phyloP scores from a whole-genome alignment of 2,113 vertebrate species.

The Pithys albifrons region DNA sequence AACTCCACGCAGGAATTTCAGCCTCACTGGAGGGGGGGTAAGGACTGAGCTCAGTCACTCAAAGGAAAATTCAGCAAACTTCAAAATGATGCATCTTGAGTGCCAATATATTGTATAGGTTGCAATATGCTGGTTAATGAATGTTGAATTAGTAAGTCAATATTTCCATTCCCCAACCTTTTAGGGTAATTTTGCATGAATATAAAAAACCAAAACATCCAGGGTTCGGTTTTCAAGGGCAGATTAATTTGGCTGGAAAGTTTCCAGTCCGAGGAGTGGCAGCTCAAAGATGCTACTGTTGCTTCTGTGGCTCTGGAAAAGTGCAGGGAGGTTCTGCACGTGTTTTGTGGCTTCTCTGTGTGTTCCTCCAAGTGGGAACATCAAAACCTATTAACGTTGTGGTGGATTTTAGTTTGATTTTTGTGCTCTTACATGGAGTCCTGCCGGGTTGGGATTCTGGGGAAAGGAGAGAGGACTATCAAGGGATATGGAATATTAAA shows the following conservation, averaged over 20 bases:
- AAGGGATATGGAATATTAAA: rapidly evolving
- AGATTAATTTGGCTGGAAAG: not conserved
- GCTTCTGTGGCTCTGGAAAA: not conserved
- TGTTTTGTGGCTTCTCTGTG: not conserved
- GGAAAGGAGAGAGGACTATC: not conserved
- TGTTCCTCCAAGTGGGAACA: not conserved
- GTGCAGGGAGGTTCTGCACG: not conserved
- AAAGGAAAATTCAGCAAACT: slow-evolving; percentile 23
- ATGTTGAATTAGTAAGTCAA: not conserved
- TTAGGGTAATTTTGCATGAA: slow-evolving; percentile 5
- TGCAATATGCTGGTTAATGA: slow-evolving; percentile 9
- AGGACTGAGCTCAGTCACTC: not conserved
- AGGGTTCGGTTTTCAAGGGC: not conserved
- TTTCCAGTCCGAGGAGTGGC: not conserved
- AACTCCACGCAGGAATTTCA: not conserved
- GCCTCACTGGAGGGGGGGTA: not conserved
- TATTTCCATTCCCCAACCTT: not conserved
- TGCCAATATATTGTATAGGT: not conserved
- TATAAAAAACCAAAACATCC: not conserved
- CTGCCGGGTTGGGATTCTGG: not conserved
- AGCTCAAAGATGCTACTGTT: not conserved
- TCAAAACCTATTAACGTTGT: not conserved
- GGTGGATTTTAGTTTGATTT: not conserved
- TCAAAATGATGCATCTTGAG: not conserved
- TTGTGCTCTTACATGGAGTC: not conserved